Percentiles rank a stretch among this genome's conserved stretches.
These are phyloP conservation scores for Columba guinea DNA, from an alignment of 2,797 vertebrate genomes.

Conservation along the genomic window DNA sequence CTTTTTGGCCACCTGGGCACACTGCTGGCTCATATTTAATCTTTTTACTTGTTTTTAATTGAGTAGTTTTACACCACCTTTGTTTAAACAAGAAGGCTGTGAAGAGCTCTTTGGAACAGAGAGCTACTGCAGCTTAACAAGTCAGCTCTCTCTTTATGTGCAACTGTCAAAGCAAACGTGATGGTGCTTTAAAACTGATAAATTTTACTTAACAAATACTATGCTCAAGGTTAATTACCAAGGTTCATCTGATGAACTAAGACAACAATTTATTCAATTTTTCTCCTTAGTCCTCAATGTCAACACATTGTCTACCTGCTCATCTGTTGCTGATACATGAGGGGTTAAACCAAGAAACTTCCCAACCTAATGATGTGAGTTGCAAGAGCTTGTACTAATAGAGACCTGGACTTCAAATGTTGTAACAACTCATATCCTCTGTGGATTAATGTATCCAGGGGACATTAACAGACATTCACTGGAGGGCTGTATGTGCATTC, in stretches of 20 bases:
- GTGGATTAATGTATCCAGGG: rapidly evolving
- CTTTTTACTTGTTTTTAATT: neutral
- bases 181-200: neutral
- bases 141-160: neutral
- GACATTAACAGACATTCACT: neutral
- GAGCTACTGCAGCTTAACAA: neutral
- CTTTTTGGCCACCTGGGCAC: too few species aligned
- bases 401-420: neutral
- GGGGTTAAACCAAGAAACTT: neutral
- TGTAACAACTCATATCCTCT: neutral
- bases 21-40: too few species aligned
- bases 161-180: neutral
- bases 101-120: neutral
- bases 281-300: neutral
- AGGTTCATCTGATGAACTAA: neutral
- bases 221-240: neutral
- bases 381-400: neutral
- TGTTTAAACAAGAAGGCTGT: neutral
- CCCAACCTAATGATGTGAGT: neutral
- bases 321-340: neutral
- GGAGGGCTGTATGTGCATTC: neutral
- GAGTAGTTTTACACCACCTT: neutral
- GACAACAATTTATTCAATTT: neutral
- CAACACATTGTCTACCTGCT: neutral
- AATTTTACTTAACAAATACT: neutral